Evolutionary conservation across 2,797 vertebrate species (phyloP), one percentile per base, ranked within the genome.

Genomic region (Harpagifer antarcticus): DNA sequence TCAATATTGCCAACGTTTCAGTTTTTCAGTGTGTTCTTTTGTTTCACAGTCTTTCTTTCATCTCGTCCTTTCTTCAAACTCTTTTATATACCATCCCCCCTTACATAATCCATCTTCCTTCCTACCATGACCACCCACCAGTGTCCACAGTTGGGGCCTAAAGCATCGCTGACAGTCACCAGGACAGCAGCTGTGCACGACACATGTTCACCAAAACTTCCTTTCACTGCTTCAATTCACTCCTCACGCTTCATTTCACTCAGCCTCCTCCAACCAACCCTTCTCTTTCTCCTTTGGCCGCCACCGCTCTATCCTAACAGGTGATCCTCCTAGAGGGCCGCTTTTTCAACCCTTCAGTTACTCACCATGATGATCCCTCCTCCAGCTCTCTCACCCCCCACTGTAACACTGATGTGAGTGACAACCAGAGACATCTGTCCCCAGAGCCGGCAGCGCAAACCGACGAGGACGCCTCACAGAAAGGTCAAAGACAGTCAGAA

Each of bases 401-500:
- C 44, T 16, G 50, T 72, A 76, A 76, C 66, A 43, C 57, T 1
- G 12, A 12, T 45, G 64, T 62, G 73, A 81, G n/a, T n/a, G n/a
- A n/a, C n/a, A n/a, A n/a, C n/a, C n/a, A n/a, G n/a, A n/a, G 72
- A 92, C 89, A 89, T 89, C 79, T 89, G 88, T 88, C 86, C 80
- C 76, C 60, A 72, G 72, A 88, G 82, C 84, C 62, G 1, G 47
- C 37, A 83, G 78, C 81, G 57, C 47, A 76, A 68, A 68, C 33
- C 1, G 19, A 59, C 27, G 20, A 74, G 52, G 59, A 77, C 0
- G 17, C 5, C 15, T 76, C 50, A 49, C 60, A 79, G 68, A 68
- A 58, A 77, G 50, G 57, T 49, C 47, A 73, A 71, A 69, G 70
- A 62, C 9, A 27, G 43, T 40, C 27, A 53, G 58, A 75, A 85